phyloP scores from a whole-genome alignment of 2,888 invertebrate species.

The Ophion obscuratus region DNA sequence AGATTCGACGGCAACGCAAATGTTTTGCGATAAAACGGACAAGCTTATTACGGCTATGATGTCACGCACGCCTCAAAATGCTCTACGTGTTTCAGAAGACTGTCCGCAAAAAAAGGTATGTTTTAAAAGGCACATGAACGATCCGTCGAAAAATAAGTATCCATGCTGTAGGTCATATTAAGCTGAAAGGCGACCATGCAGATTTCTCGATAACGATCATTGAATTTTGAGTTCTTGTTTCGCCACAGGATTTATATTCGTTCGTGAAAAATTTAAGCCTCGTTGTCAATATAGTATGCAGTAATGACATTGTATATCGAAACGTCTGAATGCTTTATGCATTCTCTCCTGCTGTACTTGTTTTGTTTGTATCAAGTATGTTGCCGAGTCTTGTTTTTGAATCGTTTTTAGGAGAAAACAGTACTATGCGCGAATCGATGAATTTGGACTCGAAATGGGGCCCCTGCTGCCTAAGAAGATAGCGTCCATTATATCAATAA shows the following conservation, averaged over 20 bases:
- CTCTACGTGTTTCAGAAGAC: not conserved
- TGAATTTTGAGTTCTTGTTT: not conserved
- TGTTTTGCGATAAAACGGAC: conserved; percentile 2
- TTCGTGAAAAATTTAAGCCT: not conserved
- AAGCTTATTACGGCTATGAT: conserved; percentile 25
- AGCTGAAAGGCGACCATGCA: not conserved
- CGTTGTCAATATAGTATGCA: too few species aligned
- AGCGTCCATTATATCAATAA: not conserved
- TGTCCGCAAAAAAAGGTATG: conserved; percentile 13
- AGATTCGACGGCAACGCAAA: conserved; percentile 22
- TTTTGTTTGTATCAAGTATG: not conserved
- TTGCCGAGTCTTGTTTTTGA: not conserved
- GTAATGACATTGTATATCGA: not conserved
- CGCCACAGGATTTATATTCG: not conserved
- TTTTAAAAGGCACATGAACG: not conserved
- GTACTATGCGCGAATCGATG: not conserved
- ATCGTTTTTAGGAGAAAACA: not conserved
- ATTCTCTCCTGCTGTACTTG: not conserved
- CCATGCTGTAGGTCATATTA: not conserved
- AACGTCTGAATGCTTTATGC: not conserved
- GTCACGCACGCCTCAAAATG: conserved; percentile 16
- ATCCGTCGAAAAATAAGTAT: not conserved
- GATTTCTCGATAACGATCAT: not conserved
- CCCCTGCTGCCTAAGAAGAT: not conserved
- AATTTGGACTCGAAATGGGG: not conserved